Evolutionary conservation across 2,113 vertebrate genomes (phyloP), one percentile per base, ranked within the genome.

Genomic region (Craseonycteris thonglongyai): DNA sequence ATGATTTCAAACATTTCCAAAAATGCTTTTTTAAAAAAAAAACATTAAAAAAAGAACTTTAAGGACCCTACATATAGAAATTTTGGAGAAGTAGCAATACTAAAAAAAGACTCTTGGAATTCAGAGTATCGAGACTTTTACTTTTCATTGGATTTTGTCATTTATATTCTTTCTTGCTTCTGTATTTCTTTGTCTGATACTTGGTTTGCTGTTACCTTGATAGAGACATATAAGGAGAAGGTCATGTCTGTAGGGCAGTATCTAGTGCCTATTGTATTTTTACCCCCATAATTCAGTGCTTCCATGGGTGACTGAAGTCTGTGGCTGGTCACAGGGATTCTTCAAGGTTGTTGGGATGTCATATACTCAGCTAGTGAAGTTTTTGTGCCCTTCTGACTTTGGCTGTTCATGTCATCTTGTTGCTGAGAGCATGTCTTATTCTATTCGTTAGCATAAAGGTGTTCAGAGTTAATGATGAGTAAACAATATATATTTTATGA

Each of bases 391-490:
- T 69, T 92, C 24, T 92, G 82, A 80, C 69, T 84, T 26, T 91
- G 82, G 40, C 40, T 93, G 19, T 90, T 79, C 84, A 65, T 75
- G 58, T 56, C 47, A 76, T 69, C 30, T 85, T 88, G 92, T 2
- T 56, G 92, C 63, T 78, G 38, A 16, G 85, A 95, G 71, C 56
- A 65, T 54, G 45, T 94, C 92, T 95, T 88, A 66, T 35, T 94
- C 65, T 59, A 40, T 83, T 86, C 92, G 96, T 96, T 96, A 96
- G 61, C 79, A 80, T 94, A 90, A 88, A 96, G 90, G 91, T 95
- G 68, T 94, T 97, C 89, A 94, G 92, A 97, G 97, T 97, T 95
- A 96, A 96, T 93, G 95, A 96, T 69, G 92, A 96, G 97, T 95
- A 97, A 97, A 95, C 92, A 96, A 94, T 96, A 92, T 82, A 90